Conservation (phyloP, 2,113 vertebrate genomes). For the Stigmatopora nigra region DNA sequence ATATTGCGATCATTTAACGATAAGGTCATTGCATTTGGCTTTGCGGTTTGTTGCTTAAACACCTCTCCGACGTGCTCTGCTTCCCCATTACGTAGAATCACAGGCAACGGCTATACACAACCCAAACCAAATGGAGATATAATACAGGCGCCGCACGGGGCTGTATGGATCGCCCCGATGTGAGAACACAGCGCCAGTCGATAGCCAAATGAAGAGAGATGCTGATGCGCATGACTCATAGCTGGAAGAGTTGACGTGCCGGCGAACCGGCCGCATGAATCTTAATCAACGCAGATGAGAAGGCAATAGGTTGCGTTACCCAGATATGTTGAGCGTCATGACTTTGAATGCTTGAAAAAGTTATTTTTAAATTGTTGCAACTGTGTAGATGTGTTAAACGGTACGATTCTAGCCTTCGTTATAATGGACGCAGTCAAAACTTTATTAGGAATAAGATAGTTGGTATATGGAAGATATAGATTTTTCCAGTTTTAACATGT, state of each 20-base stretch:
- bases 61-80: constrained; percentile 15
- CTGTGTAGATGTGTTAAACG: no score
- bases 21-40: constrained; percentile 8
- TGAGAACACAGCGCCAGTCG: constrained; percentile 52
- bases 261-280: constrained; percentile 57
- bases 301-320: constrained; percentile 33
- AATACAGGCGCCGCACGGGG: constrained; percentile 39
- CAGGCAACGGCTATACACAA: constrained; percentile 48
- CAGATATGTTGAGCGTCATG: constrained; percentile 43
- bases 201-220: constrained; percentile 69
- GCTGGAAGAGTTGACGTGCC: constrained; percentile 59
- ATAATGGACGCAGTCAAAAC: no score
- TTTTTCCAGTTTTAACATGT: no score
- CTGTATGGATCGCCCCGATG: constrained; percentile 46
- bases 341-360: constrained; percentile 39
- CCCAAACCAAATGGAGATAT: constrained; percentile 54
- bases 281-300: constrained; percentile 64
- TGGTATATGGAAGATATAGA: no score
- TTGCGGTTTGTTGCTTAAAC: not conserved
- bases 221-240: constrained; percentile 65
- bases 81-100: constrained; percentile 39
- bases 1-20: constrained; percentile 1
- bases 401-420: no score
- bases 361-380: not conserved
- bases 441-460: no score